Base-by-base conservation (phyloP, 2,797 vertebrate genomes). In the Poliocrania exsul region DNA sequence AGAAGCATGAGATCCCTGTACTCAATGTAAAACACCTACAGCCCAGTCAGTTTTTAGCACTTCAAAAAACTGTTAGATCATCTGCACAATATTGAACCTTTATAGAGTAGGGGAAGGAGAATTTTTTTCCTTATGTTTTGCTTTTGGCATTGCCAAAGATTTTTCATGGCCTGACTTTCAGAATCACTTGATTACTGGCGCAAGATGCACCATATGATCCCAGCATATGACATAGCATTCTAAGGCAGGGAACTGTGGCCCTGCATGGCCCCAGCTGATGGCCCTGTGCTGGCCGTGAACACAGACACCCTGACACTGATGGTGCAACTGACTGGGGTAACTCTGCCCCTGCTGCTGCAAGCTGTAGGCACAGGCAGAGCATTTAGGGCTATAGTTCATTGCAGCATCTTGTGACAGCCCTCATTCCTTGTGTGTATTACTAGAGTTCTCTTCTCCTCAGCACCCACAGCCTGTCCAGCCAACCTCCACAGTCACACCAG, bases 401-500 rank as follows among this genome's bases (percentile, higher is more conserved):
- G 11, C 0, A 6, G 53, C 24, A 14, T 6, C 57, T 33, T 47
- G 50, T 5, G 24, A 33, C 53, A 83, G 37, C 28, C 25, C 42
- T 28, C 2, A 11, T 40, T 67, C 37, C 38, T 37, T 28, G 44
- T 31, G 28, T 24, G 1, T 3, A 6, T 44, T 13, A 20, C 78
- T 47, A 9, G 70, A 44, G 38, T 2, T 42, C 47, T 47, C 47
- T 18, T 61, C 25, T 84, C 19, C 38, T 61, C 73, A 38, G 65
- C 17, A 13, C 3, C 24, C 29, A 3, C 2, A 25, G 29, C 6
- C 44, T 58, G 44, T 77, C 77, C 69, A 53, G 49, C 24, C 3
- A 1, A 1, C 29, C 47, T 1, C 1, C 53, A 42, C 58, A 31
- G 49, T 29, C 25, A 11, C 0, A 2, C 65, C 4, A 3, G 16